Base-by-base conservation (phyloP, 1,140 invertebrate genomes). In the Spodoptera frugiperda region DNA sequence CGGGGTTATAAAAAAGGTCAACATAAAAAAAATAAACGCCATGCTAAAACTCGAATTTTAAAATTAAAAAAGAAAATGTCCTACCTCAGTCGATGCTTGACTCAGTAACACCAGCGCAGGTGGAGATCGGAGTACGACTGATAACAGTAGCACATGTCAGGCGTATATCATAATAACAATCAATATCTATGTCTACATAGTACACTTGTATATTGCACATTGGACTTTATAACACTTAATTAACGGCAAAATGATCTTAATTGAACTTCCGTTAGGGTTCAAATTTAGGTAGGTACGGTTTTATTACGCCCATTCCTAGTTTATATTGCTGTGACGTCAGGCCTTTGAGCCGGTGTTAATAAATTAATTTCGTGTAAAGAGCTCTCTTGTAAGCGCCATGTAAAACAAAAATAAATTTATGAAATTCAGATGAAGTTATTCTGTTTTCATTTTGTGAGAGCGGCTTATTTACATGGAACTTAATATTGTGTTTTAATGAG, bases 151-250 rank as follows among this genome's bases (percentile, higher is more conserved):
- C 53, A 57, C 39, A 72, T 59, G 68, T 71, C 68, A 55, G 3
- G 30, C 63, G 48, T 67, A 67, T 67, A 55, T 53, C 49, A 71
- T 55, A 51, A 71, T 55, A 71, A 71, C 53, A 71, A 71, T 55
- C 53, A 55, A 55, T 71, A 73, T 49, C 46, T 54, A 70, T 30
- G 30, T 5, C 11, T 49, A 49, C 44, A 6, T 39, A 25, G 63
- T 49, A 39, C 53, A 57, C 15, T 44, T 48, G 54, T 46, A 48
- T 59, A 15, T 63, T 63, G 71, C 55, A 73, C 71, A 59, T 73
- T 73, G 71, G 71, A 73, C 71, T 61, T 49, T 11, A 25, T 33
- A 49, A 61, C 33, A 39, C 33, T 39, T 73, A 73, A 61, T 49
- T 67, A 59, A 63, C 59, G 63, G 39, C 14, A 48, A 19, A 67